Evolutionary conservation across 2,113 vertebrate genomes (phyloP), one percentile per base, ranked within the genome.

Genomic region (Ceyx cyanopectus): DNA sequence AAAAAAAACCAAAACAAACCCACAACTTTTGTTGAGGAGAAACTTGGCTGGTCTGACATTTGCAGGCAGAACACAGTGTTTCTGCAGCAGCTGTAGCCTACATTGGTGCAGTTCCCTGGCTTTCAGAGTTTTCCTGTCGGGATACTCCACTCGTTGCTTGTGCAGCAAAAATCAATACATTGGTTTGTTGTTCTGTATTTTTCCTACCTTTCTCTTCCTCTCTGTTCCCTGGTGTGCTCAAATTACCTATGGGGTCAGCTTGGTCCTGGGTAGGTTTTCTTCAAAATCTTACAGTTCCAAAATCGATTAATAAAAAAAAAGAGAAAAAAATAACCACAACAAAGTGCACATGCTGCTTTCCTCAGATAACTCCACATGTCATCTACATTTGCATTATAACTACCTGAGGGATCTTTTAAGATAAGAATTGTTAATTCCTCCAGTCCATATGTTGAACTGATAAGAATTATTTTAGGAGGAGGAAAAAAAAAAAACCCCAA

Each of bases 361-460:
- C 87, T 92, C 79, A 80, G 91, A 83, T 93, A 95, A n/a, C n/a
- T n/a, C n/a, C n/a, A n/a, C n/a, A n/a, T n/a, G n/a, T n/a, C n/a
- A n/a, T n/a, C n/a, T n/a, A n/a, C n/a, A n/a, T n/a, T n/a, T n/a
- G n/a, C n/a, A n/a, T n/a, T 95, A 48, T 67, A 75, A 76, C 84
- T 87, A 96, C 94, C 91, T 92, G 92, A 87, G 63, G 93, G 96
- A 95, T 91, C 91, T 93, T 94, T 92, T 91, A 50, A 94, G 96
- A 89, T 91, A 96, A 95, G 92, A 89, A 82, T 91, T 91, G 78
- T 74, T 96, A 91, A 48, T 92, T 87, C 92, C 84, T 90, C 50
- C 34, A 2, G 2, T 78, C 77, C 60, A 94, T 94, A 91, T 87
- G 87, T 85, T 96, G 89, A 96, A 89, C 81, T 93, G 96, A 93